Evolutionary conservation across 2,797 vertebrate genomes (phyloP).

Genomic region (Xenops minutus): DNA sequence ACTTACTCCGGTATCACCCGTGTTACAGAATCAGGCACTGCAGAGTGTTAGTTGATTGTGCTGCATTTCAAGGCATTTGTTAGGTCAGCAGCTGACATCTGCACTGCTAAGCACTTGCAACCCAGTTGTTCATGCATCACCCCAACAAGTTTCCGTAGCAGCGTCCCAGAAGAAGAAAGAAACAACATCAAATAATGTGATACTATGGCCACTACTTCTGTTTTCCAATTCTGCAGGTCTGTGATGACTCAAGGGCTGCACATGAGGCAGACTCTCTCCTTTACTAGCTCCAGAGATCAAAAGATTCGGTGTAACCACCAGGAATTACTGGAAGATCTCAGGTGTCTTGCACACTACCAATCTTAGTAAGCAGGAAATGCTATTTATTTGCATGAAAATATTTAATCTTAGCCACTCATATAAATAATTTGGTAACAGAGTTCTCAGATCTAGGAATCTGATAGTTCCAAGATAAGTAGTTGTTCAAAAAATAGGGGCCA

Average conservation of each 20-base stretch:
- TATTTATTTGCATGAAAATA: background rate
- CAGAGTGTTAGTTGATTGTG: conserved; percentile 59
- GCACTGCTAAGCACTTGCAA: conserved; percentile 60
- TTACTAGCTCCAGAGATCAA: background rate
- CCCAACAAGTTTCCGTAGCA: conserved; percentile 47
- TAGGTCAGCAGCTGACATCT: conserved; percentile 65
- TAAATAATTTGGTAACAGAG: background rate
- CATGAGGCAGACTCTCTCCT: background rate
- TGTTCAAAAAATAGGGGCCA: conserved; percentile 63
- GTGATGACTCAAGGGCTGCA: background rate
- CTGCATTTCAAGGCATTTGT: conserved; percentile 58
- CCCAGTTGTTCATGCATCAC: conserved; percentile 61
- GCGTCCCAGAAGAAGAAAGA: conserved; percentile 52
- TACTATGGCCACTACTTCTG: conserved; percentile 64
- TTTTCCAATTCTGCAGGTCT: background rate
- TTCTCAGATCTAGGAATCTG: background rate
- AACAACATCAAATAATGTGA: conserved; percentile 37
- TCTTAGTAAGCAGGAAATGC: background rate
- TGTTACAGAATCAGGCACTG: conserved; percentile 49
- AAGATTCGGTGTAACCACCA: background rate
- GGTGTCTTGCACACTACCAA: background rate
- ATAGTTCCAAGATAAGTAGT: conserved; percentile 39
- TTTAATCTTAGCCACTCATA: background rate
- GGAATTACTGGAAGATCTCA: background rate
- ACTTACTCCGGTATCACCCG: background rate